These are phyloP conservation scores for Nasonia vitripennis DNA, from an alignment of 1,140 invertebrate genomes.

Conservation along the genomic window DNA sequence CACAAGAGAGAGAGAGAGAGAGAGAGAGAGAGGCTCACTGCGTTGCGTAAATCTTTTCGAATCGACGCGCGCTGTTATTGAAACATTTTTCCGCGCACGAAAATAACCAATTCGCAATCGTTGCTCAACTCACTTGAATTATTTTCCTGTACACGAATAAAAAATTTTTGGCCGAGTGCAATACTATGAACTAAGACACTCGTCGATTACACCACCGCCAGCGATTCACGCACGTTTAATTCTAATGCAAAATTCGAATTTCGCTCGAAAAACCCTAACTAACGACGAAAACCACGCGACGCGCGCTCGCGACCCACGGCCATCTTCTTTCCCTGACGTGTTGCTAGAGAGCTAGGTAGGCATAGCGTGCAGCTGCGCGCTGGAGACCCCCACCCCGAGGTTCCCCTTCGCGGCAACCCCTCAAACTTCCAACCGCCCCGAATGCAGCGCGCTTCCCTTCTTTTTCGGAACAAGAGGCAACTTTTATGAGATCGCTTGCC, in stretches of 20 bases:
- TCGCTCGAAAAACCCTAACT: not conserved
- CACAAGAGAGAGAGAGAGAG: not conserved
- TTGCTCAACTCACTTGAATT: not conserved
- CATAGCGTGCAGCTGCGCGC: conserved; percentile 67
- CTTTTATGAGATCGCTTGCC: conserved; percentile 29
- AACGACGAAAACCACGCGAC: conserved; percentile 49
- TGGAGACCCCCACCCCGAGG: conserved; percentile 38
- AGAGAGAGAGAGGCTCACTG: not conserved
- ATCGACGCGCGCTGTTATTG: not conserved
- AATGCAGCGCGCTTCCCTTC: conserved; percentile 55
- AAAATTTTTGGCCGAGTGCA: too few relatives aligned
- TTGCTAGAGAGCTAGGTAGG: conserved; percentile 41
- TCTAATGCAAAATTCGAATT: not conserved
- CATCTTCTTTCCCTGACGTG: conserved; percentile 65
- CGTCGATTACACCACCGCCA: not conserved
- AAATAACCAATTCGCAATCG: too few relatives aligned
- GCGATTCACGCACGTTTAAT: not conserved
- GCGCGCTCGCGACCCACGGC: conserved; percentile 58
- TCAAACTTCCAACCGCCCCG: conserved; percentile 55
- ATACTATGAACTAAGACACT: too few relatives aligned
- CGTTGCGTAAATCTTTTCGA: conserved; percentile 20
- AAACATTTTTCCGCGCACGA: not conserved
- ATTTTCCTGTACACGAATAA: not conserved
- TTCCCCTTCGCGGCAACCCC: conserved; percentile 56
- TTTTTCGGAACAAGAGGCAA: conserved; percentile 30